Base-by-base conservation (phyloP, 2,888 invertebrate species). In the Sclerodermus sp. region DNA sequence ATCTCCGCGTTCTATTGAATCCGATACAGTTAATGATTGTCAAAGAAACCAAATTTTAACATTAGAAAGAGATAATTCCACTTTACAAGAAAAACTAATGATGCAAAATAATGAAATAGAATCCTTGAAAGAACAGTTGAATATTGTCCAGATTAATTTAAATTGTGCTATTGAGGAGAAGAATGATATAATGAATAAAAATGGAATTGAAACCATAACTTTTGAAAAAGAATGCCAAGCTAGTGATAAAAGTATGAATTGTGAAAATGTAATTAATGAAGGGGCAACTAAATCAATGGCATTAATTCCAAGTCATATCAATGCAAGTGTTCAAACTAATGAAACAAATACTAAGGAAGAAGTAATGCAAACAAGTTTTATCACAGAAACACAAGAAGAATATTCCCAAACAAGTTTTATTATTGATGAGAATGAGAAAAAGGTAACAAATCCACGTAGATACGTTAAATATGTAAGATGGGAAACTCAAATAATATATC, bases 291-390 rank as follows among this genome's bases (percentile, higher is more conserved):
- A n/a, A n/a, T n/a, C n/a, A n/a, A n/a, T n/a, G n/a, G n/a, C n/a
- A n/a, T n/a, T n/a, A n/a, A n/a, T n/a, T n/a, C n/a, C n/a, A 23
- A 23, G 23, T 23, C 4, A 23, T 23, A 23, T 23, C n/a, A 36
- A 60, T 17, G 58, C 47, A 29, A 55, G 55, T 16, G 58, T 49
- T 43, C 67, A 70, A 40, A 66, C 63, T 8, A 16, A 30, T 42
- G 29, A 39, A 18, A 47, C 45, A 32, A 10, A n/a, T n/a, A 50
- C 13, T 9, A 47, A 15, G 23, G 55, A 60, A 30, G 45, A 46
- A 18, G 49, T 15, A 13, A 52, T 14, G 45, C 64, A 67, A 43
- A 60, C 58, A 2, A 60, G 54, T 42, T 58, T 58, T 16, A 30
- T 34, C 2, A 46, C 43, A 10, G 14, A 48, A 8, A 14, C n/a